phyloP scores from a whole-genome alignment of 2,797 vertebrate species.

The Sebastes kiyomatsui region DNA sequence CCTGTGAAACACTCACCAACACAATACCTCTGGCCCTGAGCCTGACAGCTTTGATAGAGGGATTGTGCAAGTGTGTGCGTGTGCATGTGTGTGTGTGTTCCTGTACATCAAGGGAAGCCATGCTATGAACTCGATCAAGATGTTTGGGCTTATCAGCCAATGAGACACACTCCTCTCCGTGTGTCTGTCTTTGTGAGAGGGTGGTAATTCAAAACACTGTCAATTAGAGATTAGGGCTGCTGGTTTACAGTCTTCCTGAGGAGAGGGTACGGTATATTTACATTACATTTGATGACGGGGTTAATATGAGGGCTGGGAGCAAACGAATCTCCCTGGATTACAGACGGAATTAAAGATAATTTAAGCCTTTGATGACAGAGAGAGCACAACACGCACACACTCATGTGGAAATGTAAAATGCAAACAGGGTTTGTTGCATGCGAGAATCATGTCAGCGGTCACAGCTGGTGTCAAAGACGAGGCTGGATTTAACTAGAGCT shows the following conservation, averaged over 20 bases:
- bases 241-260: conserved; percentile 68
- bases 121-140: conserved; percentile 47
- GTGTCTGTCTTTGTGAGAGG: conserved; percentile 50
- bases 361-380: conserved; percentile 76
- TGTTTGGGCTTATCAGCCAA: conserved; percentile 46
- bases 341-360: conserved; percentile 73
- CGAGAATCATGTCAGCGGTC: conserved; percentile 57
- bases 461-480: conserved; percentile 62
- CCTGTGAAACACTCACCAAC: conserved; percentile 34
- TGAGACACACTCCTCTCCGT: conserved; percentile 45
- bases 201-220: conserved; percentile 72
- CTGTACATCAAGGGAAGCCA: conserved; percentile 43
- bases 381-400: conserved; percentile 50
- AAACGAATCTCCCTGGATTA: conserved; percentile 65
- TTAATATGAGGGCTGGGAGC: conserved; percentile 75
- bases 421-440: conserved; percentile 69
- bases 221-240: conserved; percentile 73
- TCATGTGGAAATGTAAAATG: conserved; percentile 67
- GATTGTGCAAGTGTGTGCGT: neutral
- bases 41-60: neutral
- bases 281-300: conserved; percentile 63
- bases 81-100: conserved; percentile 14
- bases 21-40: conserved; percentile 56
- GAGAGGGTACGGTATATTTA: conserved; percentile 66
- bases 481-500: conserved; percentile 40